Percentiles rank a stretch among this genome's conserved stretches.
Evolutionary conservation across 2,888 invertebrate species (phyloP).

Genomic region (Campoletis raptor): DNA sequence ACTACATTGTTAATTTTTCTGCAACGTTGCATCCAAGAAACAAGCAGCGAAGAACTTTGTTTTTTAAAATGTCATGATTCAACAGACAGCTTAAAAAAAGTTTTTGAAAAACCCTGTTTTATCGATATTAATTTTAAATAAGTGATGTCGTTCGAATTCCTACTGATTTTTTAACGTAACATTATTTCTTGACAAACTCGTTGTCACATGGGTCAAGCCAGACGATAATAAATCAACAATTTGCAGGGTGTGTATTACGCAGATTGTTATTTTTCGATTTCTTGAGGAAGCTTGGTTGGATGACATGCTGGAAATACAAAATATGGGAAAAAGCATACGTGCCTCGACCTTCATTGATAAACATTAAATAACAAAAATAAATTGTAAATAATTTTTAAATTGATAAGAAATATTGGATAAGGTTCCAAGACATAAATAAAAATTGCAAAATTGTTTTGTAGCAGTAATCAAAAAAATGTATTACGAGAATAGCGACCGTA

Average conservation of each 20-base stretch:
- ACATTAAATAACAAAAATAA: conserved; percentile 50
- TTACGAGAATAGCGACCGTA: conserved; percentile 2
- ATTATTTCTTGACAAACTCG: background rate
- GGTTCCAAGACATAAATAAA: conserved; percentile 35
- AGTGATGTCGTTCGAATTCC: background rate
- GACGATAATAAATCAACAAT: background rate
- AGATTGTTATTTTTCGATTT: background rate
- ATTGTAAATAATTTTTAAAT: conserved; percentile 17
- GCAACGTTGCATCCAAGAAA: background rate
- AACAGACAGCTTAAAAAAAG: background rate
- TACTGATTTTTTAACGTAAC: background rate
- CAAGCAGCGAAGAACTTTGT: background rate
- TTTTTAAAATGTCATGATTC: background rate
- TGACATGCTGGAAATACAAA: conserved; percentile 57
- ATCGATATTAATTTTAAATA: background rate
- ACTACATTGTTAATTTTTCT: background rate
- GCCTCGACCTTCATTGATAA: conserved; percentile 40
- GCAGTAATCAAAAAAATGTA: conserved; percentile 14
- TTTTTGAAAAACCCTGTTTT: background rate
- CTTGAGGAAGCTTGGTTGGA: conserved; percentile 27
- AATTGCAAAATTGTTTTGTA: conserved; percentile 40
- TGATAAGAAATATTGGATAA: conserved; percentile 3
- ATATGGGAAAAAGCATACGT: conserved; percentile 61
- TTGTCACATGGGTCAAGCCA: background rate
- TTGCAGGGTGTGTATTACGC: background rate